phyloP scores from a whole-genome alignment of 2,888 invertebrate genomes.

The Amorpha juglandis region DNA sequence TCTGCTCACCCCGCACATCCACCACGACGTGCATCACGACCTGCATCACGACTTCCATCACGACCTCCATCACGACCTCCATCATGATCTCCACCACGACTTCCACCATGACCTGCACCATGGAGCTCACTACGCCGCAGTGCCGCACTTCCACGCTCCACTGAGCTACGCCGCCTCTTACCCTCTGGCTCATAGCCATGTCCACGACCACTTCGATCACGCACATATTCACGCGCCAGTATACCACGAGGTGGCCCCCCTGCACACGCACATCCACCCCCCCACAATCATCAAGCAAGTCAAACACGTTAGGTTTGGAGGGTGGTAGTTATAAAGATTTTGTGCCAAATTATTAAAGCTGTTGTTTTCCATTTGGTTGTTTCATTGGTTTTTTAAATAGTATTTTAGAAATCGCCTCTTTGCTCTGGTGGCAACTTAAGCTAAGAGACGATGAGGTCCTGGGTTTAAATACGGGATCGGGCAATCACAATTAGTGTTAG shows the following conservation, averaged over 20 bases:
- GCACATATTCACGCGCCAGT: slow-evolving; percentile 28
- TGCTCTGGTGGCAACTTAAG: no score
- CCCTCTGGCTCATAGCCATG: slow-evolving; percentile 32
- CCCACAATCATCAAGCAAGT: slow-evolving; percentile 30
- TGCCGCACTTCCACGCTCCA: slow-evolving; percentile 17
- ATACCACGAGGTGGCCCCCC: slow-evolving; percentile 25
- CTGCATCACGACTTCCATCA: slow-evolving; percentile 27
- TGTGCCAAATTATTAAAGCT: slow-evolving; percentile 28
- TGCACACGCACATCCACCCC: slow-evolving; percentile 26
- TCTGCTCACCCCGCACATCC: slow-evolving; percentile 43
- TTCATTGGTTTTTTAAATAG: slow-evolving; percentile 11
- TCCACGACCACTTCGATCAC: slow-evolving; percentile 29
- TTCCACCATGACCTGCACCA: slow-evolving; percentile 33
- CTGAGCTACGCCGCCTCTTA: slow-evolving; percentile 36
- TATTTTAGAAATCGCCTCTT: no score
- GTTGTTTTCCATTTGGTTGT: slow-evolving; percentile 19
- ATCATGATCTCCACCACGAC: slow-evolving; percentile 33
- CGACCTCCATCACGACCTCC: slow-evolving; percentile 31
- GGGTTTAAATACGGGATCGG: no score
- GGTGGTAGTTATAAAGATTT: slow-evolving; percentile 24
- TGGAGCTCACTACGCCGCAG: slow-evolving; percentile 29
- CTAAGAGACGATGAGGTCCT: no score
- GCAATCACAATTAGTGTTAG: no score
- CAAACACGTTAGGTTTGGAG: slow-evolving; percentile 30
- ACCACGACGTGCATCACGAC: slow-evolving; percentile 33